Percentiles rank a stretch among this genome's conserved stretches.
phyloP scores from a whole-genome alignment of 2,797 vertebrate species.

The Rhynchonycteris naso region DNA sequence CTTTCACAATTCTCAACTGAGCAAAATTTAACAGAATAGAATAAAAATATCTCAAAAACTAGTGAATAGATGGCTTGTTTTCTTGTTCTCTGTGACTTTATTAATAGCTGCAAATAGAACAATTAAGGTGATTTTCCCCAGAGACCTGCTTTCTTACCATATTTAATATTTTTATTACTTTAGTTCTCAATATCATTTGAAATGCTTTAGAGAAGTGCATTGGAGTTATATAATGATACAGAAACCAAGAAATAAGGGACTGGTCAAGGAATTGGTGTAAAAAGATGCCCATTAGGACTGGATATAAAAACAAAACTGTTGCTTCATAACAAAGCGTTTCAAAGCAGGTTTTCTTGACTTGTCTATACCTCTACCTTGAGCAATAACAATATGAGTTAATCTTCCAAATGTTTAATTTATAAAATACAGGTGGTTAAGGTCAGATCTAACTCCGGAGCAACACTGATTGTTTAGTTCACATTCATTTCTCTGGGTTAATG shows the following conservation, averaged over 20 bases:
- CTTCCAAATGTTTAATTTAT: conserved; percentile 17
- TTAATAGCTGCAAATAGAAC: conserved; percentile 48
- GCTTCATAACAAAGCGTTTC: neutral
- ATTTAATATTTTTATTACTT: conserved; percentile 29
- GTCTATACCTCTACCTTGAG: neutral
- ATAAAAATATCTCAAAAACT: conserved; percentile 61
- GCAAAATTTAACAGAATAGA: conserved; percentile 55
- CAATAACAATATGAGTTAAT: neutral
- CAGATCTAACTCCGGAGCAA: neutral
- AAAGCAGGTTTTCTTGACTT: neutral
- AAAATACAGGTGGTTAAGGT: neutral
- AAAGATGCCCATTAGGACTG: neutral
- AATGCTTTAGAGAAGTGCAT: neutral
- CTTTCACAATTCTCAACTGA: conserved; percentile 56
- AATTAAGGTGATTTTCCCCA: neutral
- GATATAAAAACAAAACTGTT: neutral
- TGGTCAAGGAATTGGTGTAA: neutral
- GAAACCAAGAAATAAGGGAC: neutral
- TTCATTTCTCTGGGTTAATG: neutral
- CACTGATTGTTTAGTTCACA: conserved; percentile 13
- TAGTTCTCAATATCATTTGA: neutral
- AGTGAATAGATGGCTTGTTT: conserved; percentile 54
- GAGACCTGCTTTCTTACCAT: neutral
- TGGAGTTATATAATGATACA: neutral
- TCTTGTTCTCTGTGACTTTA: conserved; percentile 31